These are phyloP conservation scores for Malacoctenus gilli DNA, from an alignment of 2,797 vertebrate genomes.

Conservation along the genomic window DNA sequence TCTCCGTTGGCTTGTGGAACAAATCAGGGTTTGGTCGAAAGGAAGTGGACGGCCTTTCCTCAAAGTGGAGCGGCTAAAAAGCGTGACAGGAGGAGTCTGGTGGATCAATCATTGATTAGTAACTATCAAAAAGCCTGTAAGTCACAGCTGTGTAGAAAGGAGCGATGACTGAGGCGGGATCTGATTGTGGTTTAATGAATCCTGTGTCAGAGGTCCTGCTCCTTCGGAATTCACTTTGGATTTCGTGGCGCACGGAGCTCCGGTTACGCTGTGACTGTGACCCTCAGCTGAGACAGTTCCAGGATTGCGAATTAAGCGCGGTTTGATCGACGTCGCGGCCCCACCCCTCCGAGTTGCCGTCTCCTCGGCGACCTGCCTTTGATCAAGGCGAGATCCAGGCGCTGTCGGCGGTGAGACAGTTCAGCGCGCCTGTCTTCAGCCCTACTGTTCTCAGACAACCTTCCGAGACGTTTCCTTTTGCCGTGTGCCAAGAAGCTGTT, in stretches of 20 bases:
- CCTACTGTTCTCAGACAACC: slow-evolving; percentile 64
- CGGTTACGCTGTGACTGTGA: slow-evolving; percentile 1
- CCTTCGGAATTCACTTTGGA: slow-evolving; percentile 12
- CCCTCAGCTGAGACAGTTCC: slow-evolving; percentile 9
- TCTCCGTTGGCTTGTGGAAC: too few relatives aligned
- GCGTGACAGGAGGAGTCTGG: too few relatives aligned
- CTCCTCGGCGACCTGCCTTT: slow-evolving; percentile 69
- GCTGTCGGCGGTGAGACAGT: slow-evolving; percentile 47
- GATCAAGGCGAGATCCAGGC: slow-evolving; percentile 68
- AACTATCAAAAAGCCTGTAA: neutral
- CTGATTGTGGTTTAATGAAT: slow-evolving; percentile 4
- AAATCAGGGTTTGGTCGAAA: too few relatives aligned
- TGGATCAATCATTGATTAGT: too few relatives aligned
- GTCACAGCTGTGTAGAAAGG: neutral
- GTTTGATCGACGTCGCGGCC: neutral
- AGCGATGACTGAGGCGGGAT: neutral
- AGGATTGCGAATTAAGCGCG: slow-evolving; percentile 17
- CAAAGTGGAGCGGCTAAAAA: too few relatives aligned
- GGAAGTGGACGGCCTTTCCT: too few relatives aligned
- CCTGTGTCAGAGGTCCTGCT: slow-evolving; percentile 4
- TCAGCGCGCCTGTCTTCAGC: slow-evolving; percentile 58
- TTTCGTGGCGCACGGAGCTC: neutral
- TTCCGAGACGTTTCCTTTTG: slow-evolving; percentile 66
- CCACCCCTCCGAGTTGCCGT: slow-evolving; percentile 44
- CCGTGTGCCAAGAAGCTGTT: slow-evolving; percentile 76